A percentile compares a stretch with the other conserved stretches of the same genome.
phyloP scores from a whole-genome alignment of 1,140 invertebrate genomes.

The Chrysomallon squamiferum region DNA sequence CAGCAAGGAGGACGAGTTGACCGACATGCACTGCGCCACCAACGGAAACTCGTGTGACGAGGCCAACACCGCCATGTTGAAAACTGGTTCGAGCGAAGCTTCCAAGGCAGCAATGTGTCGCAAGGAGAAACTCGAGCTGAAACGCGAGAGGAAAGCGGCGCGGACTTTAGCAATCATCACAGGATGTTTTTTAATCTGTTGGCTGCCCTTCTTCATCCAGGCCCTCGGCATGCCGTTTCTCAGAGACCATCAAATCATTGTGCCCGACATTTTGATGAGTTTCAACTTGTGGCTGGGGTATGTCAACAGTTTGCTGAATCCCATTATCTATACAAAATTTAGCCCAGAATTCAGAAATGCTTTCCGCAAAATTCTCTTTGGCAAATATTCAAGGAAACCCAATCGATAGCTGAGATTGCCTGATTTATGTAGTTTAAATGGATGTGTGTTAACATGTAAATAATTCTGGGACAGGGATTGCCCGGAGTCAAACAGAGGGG shows the following conservation, averaged over 20 bases:
- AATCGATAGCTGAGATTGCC: too few species aligned
- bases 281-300: conserved; percentile 63
- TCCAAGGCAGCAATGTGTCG: conserved; percentile 20
- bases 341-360: conserved; percentile 62
- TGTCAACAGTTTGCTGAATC: conserved; percentile 61
- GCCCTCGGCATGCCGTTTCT: conserved; percentile 56
- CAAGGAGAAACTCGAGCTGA: conserved; percentile 62
- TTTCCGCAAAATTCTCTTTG: conserved; percentile 59
- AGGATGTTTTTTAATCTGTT: conserved; percentile 61
- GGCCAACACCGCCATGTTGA: conserved; percentile 29
- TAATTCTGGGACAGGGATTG: too few species aligned
- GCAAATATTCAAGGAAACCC: conserved; percentile 48
- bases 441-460: too few species aligned
- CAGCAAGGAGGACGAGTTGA: conserved; percentile 2
- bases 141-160: conserved; percentile 65
- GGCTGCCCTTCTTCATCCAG: conserved; percentile 63
- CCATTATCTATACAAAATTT: conserved; percentile 64
- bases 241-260: conserved; percentile 23
- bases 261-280: conserved; percentile 57
- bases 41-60: conserved; percentile 29
- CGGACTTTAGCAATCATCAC: conserved; percentile 65
- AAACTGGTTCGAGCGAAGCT: conserved; percentile 25
- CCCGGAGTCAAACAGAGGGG: too few species aligned
- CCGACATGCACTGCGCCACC: conserved; percentile 8
- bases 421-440: too few species aligned